Conservation (phyloP, 2,888 invertebrate species). For the Athripsodes cinereus region DNA sequence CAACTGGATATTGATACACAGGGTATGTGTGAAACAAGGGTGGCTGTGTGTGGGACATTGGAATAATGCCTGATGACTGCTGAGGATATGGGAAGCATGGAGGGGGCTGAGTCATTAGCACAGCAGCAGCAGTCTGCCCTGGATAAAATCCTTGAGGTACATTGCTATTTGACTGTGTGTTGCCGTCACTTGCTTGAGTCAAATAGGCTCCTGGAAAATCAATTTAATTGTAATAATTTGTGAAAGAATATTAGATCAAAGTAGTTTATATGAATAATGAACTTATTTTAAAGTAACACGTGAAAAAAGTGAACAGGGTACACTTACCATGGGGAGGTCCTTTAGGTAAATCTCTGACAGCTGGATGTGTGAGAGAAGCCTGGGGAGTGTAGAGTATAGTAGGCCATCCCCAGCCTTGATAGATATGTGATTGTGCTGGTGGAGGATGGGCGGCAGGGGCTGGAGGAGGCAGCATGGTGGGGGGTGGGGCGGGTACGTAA, state of each 20-base stretch:
- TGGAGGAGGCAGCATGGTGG: background rate
- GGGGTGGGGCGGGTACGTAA: background rate
- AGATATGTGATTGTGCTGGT: background rate
- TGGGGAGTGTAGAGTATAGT: slow-evolving; percentile 16
- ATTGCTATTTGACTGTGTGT: background rate
- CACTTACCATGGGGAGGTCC: slow-evolving; percentile 12
- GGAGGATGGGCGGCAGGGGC: background rate
- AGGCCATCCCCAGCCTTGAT: slow-evolving; percentile 22
- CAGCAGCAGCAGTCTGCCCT: background rate
- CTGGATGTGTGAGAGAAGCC: background rate
- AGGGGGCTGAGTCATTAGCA: slow-evolving; percentile 17
- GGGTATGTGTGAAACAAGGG: slow-evolving; percentile 1
- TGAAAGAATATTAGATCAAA: background rate
- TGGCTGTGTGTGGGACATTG: slow-evolving; percentile 6
- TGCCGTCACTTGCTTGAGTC: slow-evolving; percentile 9
- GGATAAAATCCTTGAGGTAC: slow-evolving; percentile 17
- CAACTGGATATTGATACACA: slow-evolving; percentile 3
- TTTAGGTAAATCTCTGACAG: slow-evolving; percentile 8
- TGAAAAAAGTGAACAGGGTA: background rate
- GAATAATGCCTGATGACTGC: slow-evolving; percentile 4
- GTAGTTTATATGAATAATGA: background rate
- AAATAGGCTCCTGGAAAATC: slow-evolving; percentile 14
- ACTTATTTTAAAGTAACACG: background rate
- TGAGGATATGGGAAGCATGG: slow-evolving; percentile 19
- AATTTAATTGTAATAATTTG: background rate